Base-by-base conservation (phyloP, 1,140 invertebrate genomes). In the Chironomus tepperi region DNA sequence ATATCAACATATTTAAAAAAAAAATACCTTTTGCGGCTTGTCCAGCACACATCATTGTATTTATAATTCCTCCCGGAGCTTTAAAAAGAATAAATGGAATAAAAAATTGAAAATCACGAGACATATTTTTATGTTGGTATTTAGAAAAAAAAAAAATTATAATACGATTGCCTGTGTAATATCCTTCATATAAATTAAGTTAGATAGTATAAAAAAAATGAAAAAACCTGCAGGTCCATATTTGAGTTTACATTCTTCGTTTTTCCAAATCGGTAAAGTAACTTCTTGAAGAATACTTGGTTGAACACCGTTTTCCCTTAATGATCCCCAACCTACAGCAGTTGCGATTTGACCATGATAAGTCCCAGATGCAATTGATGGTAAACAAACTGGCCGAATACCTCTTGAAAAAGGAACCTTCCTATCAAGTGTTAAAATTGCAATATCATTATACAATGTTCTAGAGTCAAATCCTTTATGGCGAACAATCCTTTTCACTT, bases 361-460 rank as follows among this genome's bases (percentile, higher is more conserved):
- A 5, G 86, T 80, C 19, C 83, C 80, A 47, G 78, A 77, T 0
- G 86, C 83, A 1, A 88, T 87, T 12, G 83, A 81, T 2, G 93
- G 92, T 74, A 97, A 83, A 79, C 95, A 97, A 70, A 97, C 88
- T 0, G 94, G 92, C 75, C 91, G 86, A 73, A 97, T 89, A 78
- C 89, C 88, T 74, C 88, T 86, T 1, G 87, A 88, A 81, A 90
- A 96, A 72, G 86, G 83, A 0, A 96, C 90, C 0, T 93, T 89
- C 74, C 88, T 87, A 77, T 90, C 90, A 77, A 98, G 78, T 10
- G 93, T 95, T 2, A 97, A 83, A 67, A 98, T 85, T 0, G 94
- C 93, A 21, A 97, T 88, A 78, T 96, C 93, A 77, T 95, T 94
- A 82, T 94, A 94, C 86, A 95, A 83, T 16, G 91, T 94, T 77